A percentile compares a stretch with the other conserved stretches of the same genome.
Conservation (phyloP, 1,140 invertebrate genomes). For the Wiebesia pumilae region DNA sequence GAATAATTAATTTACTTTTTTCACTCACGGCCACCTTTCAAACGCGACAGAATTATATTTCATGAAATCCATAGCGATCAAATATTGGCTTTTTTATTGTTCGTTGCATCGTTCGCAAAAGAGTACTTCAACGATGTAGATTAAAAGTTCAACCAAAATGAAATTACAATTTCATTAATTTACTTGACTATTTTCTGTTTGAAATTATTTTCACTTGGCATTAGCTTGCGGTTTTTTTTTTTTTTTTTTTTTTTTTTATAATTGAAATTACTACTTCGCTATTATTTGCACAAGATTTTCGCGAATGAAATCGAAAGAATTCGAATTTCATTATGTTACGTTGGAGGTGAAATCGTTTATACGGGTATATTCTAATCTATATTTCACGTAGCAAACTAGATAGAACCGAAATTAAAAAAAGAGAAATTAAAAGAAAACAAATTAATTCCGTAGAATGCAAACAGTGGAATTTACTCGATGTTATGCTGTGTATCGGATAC, state of each 20-base stretch:
- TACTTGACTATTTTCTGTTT: not conserved
- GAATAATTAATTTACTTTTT: constrained; percentile 25
- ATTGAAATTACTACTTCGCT: not conserved
- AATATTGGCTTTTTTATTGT: not conserved
- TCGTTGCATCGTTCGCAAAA: not conserved
- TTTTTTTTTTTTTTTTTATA: not conserved
- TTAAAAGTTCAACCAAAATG: not conserved
- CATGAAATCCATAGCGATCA: not conserved
- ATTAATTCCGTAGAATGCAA: not conserved
- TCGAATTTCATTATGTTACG: not conserved
- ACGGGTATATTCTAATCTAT: not conserved
- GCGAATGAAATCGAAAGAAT: not conserved
- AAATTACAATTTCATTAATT: not conserved
- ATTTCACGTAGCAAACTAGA: not conserved
- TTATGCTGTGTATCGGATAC: not conserved
- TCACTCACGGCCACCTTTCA: not conserved
- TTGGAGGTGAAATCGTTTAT: not conserved
- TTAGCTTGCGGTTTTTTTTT: not conserved
- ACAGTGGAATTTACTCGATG: not conserved
- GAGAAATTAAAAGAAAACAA: not conserved
- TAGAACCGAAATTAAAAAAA: not conserved
- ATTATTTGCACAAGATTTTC: not conserved
- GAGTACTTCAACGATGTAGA: not conserved
- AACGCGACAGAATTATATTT: constrained; percentile 3
- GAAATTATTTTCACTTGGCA: not conserved